Base-by-base conservation (phyloP, 2,797 vertebrate species). In the Psittacula derbiana region DNA sequence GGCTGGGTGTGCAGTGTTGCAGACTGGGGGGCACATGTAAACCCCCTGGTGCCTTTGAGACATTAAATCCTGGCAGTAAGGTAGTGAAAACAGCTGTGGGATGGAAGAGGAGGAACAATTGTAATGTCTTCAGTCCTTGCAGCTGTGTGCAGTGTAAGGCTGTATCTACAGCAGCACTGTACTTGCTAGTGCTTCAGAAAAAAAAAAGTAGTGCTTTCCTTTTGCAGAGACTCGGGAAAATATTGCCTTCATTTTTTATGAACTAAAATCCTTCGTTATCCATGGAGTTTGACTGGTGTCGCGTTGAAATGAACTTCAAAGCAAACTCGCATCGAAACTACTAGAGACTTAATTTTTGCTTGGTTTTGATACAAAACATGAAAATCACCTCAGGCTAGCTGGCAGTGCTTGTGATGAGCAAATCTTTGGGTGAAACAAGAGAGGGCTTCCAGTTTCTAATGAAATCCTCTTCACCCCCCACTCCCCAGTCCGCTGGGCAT, bases 281-380 rank as follows among this genome's bases (percentile, higher is more conserved):
- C 1, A 0, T 21, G 64, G n/a, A 67, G 80, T 82, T 88, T 82
- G 74, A 82, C 44, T 57, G 2, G 70, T 67, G 90, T 85, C 38
- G 0, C 67, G 4, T 7, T 71, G 80, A 93, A 84, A 53, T 27
- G 47, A 90, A 80, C 93, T 92, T 96, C 95, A 94, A 90, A 90
- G 91, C 44, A 57, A 69, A 67, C 53, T 73, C 50, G 21, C 78
- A 6, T 60, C 2, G 16, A 95, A 96, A 93, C 71, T 88, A 71
- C 76, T 55, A 36, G 62, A 96, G 85, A 84, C 62, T 91, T 94
- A 38, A 31, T 88, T 94, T 90, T 76, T 94, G 58, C 80, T 93
- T 88, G 83, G 67, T 73, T 96, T 95, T 94, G 82, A 95, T 94
- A 95, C 73, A 92, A 88, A 84, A 81, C 82, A 90, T 73, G 79